Evolutionary conservation across 2,113 vertebrate genomes (phyloP), one percentile per base, ranked within the genome.

Genomic region (Xenus cinereus): DNA sequence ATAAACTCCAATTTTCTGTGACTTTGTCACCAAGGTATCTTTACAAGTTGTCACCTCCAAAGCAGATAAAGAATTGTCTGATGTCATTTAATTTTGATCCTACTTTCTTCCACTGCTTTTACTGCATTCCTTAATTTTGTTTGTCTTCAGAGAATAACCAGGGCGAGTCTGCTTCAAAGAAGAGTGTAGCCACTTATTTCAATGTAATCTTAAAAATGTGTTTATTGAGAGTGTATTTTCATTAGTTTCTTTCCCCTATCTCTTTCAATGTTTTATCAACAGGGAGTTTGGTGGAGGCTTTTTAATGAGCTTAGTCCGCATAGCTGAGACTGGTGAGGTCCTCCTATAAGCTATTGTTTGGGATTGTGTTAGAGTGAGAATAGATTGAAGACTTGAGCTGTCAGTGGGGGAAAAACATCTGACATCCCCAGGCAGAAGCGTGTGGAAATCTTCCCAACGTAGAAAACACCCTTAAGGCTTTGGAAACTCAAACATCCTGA

Each of bases 201-300:
- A n/a, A 14, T 9, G 14, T 67, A 33, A 54, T 77, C 21, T 7
- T 7, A 41, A 79, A 89, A 72, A 7, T 0, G 0, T 76, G 24
- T 53, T 69, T 75, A 21, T 21, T 64, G 45, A 80, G 35, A 64
- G 24, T 8, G 2, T 76, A 14, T 89, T 80, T 80, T 74, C 46
- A 57, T 95, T 53, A 89, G 37, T 33, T 82, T 39, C 30, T 45
- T 68, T 33, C 35, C 32, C 30, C 4, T 43, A 2, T 32, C 56
- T 51, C 27, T 39, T 64, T 8, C 5, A 39, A 72, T 35, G n/a
- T 37, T 76, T 62, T 23, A 7, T 57, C 53, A 80, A 24, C 41
- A 37, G 41, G 32, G 48, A 57, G 17, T 62, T 57, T 10, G 63
- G 23, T 87, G 64, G 30, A 39, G 71, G 33, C 9, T 77, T 79